Conservation (phyloP, 2,797 vertebrate genomes). For the Enteromius fasciolatus region DNA sequence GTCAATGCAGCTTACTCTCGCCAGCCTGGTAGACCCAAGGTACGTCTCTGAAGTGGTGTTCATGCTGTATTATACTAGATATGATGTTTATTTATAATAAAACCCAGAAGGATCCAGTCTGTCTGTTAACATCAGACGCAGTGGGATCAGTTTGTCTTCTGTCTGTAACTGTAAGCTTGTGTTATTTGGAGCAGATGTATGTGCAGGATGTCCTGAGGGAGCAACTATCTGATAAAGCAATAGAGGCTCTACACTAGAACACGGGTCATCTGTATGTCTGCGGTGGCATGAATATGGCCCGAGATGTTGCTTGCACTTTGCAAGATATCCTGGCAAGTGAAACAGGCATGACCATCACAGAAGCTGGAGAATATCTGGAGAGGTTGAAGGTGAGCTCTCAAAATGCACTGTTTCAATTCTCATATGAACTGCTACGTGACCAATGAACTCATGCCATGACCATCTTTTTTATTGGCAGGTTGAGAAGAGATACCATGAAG, state of each 20-base stretch:
- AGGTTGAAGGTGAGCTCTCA: conserved; percentile 77
- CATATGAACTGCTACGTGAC: neutral
- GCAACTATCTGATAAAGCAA: conserved; percentile 67
- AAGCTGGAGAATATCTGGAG: conserved; percentile 75
- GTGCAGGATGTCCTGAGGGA: conserved; percentile 81
- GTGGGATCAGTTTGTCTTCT: neutral
- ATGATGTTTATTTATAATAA: neutral
- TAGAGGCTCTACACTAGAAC: conserved; percentile 65
- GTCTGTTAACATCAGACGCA: neutral
- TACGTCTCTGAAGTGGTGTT: conserved; percentile 54
- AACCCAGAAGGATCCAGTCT: neutral
- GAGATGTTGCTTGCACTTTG: conserved; percentile 72
- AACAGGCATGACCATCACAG: conserved; percentile 66
- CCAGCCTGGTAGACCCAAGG: conserved; percentile 77
- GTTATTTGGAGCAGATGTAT: conserved; percentile 73
- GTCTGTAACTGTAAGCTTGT: neutral
- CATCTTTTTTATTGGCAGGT: conserved; percentile 66
- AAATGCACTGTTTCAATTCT: neutral
- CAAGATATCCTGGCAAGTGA: conserved; percentile 71
- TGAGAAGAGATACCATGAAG: conserved; percentile 84
- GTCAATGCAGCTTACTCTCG: conserved; percentile 81
- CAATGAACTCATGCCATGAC: neutral
- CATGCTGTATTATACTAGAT: neutral
- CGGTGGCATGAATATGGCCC: conserved; percentile 81
- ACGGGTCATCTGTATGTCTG: conserved; percentile 82